Conservation (phyloP, 1,140 invertebrate genomes). For the Potamilus streckersoni region DNA sequence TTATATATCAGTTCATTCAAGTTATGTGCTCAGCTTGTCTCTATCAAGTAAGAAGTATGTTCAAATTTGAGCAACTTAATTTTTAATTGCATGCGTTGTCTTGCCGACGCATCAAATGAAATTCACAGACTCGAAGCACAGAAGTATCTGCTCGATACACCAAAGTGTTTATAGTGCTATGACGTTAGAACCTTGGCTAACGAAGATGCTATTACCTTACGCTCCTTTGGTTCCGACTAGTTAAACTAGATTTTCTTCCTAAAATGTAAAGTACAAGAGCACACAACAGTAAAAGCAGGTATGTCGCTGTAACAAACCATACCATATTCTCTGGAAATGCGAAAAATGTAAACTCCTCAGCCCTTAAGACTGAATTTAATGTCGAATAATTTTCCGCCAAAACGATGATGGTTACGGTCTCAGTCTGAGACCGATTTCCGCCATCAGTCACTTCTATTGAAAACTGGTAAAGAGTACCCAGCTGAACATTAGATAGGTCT, state of each 20-base stretch:
- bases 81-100: too few species aligned
- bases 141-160: too few species aligned
- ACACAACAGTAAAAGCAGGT: constrained; percentile 3
- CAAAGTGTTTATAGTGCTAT: too few species aligned
- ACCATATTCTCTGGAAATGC: constrained; percentile 20
- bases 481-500: not conserved
- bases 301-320: constrained; percentile 16
- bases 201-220: too few species aligned
- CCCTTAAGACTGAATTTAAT: constrained; percentile 5
- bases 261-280: constrained; percentile 5
- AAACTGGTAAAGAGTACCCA: constrained; percentile 19
- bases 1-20: too few species aligned
- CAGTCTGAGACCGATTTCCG: not conserved
- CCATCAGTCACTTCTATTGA: constrained; percentile 10
- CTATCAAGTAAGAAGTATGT: too few species aligned
- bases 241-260: constrained; percentile 3
- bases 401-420: constrained; percentile 21
- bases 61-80: too few species aligned
- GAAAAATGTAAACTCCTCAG: constrained; percentile 13
- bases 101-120: too few species aligned
- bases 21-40: too few species aligned
- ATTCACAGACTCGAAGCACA: too few species aligned
- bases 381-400: constrained; percentile 15
- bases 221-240: not conserved
- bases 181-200: too few species aligned